Evolutionary conservation across 1,140 invertebrate genomes (phyloP).

Genomic region (Euwallacea fornicatus): DNA sequence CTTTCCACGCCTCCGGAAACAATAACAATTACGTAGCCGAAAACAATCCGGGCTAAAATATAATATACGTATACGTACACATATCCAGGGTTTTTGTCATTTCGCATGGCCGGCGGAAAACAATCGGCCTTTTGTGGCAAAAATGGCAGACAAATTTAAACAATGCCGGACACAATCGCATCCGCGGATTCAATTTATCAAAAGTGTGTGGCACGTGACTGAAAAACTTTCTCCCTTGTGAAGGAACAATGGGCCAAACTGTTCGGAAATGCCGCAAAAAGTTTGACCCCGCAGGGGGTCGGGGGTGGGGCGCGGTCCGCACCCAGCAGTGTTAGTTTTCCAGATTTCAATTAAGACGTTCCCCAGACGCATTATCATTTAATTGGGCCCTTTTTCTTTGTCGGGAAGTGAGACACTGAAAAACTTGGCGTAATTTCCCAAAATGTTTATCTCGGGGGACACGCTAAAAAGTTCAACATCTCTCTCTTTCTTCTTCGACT

Average conservation of each 20-base stretch:
- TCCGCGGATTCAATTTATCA: conserved; percentile 15
- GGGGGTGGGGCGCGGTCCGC: not conserved
- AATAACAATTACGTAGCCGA: conserved; percentile 1
- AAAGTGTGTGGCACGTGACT: conserved; percentile 5
- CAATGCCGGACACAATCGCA: conserved; percentile 12
- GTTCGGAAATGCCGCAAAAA: not conserved
- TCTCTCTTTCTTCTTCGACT: not conserved
- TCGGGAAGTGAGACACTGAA: conserved; percentile 7
- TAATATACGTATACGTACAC: not conserved
- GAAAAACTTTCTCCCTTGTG: not conserved
- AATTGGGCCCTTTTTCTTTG: conserved; percentile 13
- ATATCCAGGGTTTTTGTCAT: not conserved
- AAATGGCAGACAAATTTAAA: conserved; percentile 13
- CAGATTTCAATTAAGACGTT: conserved; percentile 13
- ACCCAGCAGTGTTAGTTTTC: conserved; percentile 5
- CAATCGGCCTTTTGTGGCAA: conserved; percentile 11
- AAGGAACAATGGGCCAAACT: not conserved
- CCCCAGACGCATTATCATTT: conserved; percentile 18
- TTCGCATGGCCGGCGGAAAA: conserved; percentile 11
- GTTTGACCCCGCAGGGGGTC: not conserved
- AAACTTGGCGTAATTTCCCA: conserved; percentile 6
- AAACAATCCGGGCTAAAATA: not conserved
- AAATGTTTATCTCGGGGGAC: conserved; percentile 5
- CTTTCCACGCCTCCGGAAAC: not conserved
- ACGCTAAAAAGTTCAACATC: not conserved